phyloP scores from a whole-genome alignment of 2,113 vertebrate genomes.

The Cyprinodon brontotheroides region DNA sequence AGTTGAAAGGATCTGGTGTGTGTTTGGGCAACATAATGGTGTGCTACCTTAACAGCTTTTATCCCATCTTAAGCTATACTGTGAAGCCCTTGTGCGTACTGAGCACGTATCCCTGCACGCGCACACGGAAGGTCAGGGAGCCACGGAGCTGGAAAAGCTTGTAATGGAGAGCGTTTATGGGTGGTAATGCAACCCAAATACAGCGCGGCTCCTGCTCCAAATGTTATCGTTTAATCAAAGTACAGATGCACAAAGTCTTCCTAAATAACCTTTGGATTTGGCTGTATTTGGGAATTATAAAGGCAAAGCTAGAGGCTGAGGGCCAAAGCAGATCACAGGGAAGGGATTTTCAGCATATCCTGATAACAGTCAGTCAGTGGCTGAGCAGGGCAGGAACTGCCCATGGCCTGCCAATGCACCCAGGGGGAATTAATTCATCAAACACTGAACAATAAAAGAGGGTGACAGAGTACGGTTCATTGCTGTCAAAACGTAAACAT shows the following conservation, averaged over 20 bases:
- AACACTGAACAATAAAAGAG: conserved; percentile 25
- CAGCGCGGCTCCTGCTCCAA: conserved; percentile 64
- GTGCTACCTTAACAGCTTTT: conserved; percentile 74
- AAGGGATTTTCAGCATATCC: conserved; percentile 72
- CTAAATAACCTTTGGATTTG: conserved; percentile 82
- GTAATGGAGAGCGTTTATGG: conserved; percentile 76
- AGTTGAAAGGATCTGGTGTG: conserved; percentile 76
- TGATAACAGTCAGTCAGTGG: conserved; percentile 66
- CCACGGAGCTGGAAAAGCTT: conserved; percentile 74
- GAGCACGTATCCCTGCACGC: conserved; percentile 28
- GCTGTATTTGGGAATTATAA: conserved; percentile 80
- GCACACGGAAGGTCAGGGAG: conserved; percentile 66
- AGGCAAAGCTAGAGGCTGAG: conserved; percentile 75
- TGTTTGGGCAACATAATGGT: conserved; percentile 75
- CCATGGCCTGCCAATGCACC: conserved; percentile 36
- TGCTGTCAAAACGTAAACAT: conserved; percentile 17
- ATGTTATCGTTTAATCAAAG: conserved; percentile 81
- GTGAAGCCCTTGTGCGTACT: conserved; percentile 47
- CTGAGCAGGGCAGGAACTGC: conserved; percentile 43
- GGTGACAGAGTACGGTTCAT: conserved; percentile 1
- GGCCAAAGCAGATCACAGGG: conserved; percentile 78
- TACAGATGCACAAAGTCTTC: conserved; percentile 79
- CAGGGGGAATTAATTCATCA: conserved; percentile 54
- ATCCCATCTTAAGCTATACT: conserved; percentile 76
- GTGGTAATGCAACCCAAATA: conserved; percentile 77